These are phyloP conservation scores for Recurvirostra avosetta DNA, from an alignment of 2,113 vertebrate genomes.

Conservation along the genomic window DNA sequence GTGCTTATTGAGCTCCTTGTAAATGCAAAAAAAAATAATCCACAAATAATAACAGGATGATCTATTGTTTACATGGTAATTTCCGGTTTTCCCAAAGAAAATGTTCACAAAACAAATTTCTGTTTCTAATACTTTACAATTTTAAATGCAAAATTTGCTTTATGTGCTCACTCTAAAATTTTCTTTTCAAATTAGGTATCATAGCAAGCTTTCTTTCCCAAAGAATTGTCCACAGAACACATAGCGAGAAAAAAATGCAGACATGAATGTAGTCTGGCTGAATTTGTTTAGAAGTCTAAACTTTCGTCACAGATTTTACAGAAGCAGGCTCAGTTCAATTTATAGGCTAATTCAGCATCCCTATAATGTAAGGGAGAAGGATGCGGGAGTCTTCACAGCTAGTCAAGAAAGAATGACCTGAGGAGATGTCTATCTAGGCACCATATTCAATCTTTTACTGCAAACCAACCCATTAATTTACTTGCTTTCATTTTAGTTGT, in stretches of 20 bases:
- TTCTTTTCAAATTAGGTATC: neutral
- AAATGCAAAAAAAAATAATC: neutral
- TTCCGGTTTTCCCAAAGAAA: neutral
- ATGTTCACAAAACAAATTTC: neutral
- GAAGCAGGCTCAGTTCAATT: neutral
- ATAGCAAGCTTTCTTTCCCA: neutral
- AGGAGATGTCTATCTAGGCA: neutral
- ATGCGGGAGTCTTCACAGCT: neutral
- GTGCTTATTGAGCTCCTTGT: neutral
- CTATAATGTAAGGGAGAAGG: neutral
- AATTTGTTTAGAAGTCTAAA: neutral
- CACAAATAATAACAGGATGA: neutral
- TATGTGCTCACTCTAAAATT: neutral
- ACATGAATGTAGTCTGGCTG: neutral
- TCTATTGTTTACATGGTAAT: neutral
- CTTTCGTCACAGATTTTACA: neutral
- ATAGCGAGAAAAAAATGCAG: neutral
- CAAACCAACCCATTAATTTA: neutral
- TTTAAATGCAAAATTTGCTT: neutral
- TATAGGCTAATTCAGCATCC: neutral
- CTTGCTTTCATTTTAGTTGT: neutral
- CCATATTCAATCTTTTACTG: neutral
- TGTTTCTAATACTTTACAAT: neutral
- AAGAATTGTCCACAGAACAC: neutral
- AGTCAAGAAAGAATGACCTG: neutral